Base-by-base conservation (phyloP, 2,113 vertebrate species). In the Carassius gibelio region DNA sequence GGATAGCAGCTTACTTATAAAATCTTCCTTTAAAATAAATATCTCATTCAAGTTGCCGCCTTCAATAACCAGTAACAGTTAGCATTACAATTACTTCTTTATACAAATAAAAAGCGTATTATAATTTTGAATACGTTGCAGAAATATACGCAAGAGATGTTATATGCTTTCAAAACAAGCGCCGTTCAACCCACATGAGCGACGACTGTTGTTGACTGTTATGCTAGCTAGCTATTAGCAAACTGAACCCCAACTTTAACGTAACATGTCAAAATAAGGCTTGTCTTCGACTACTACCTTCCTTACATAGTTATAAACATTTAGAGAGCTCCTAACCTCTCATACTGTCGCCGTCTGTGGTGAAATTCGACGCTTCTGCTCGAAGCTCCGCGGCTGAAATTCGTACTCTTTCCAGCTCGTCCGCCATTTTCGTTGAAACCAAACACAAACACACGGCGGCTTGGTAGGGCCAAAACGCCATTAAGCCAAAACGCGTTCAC, bases 371-470 rank as follows among this genome's bases (percentile, higher is more conserved):
- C 82, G 95, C 90, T 84, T 96, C 94, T 79, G 95, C 96, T 91
- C 97, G 94, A 74, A 98, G 94, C 89, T 99, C 97, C 52, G 97
- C 96, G 52, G 96, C 97, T 90, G 97, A 98, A 92, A 99, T 96
- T 89, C 97, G 95, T 68, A 98, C 97, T 90, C 97, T 92, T 87
- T 98, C 97, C 89, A 98, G 89, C 17, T 96, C 95, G 78, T 95
- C 94, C 96, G 96, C 96, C 96, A 97, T 97, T 93, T 96, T 96
- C 90, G 83, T 91, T 69, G 17, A 84, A 61, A 88, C 72, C 48
- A 84, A 84, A 90, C 90, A 91, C 89, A 92, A 94, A 94, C 90
- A 94, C 86, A 95, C 59, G 93, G 95, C 34, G 81, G 88, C 88
- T 82, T 19, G 1, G 9, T 1, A 57, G 74, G 88, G 1, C 75